Conservation (phyloP, 1,140 invertebrate species). For the Heliconius melpomene region DNA sequence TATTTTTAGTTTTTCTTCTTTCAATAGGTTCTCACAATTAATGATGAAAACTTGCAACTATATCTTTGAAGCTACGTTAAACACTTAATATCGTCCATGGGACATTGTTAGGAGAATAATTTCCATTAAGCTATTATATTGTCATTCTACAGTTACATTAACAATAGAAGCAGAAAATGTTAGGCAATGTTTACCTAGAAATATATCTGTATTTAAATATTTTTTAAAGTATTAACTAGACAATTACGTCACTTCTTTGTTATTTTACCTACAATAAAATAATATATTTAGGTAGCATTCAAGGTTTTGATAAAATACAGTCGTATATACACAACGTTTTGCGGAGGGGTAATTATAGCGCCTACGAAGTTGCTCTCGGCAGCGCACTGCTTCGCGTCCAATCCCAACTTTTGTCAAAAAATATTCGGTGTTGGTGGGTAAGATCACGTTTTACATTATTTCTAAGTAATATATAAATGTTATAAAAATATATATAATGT, state of each 20-base stretch:
- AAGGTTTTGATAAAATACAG: conserved; percentile 33
- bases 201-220: too few species aligned
- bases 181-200: too few species aligned
- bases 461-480: not conserved
- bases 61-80: too few species aligned
- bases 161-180: too few species aligned
- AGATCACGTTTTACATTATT: not conserved
- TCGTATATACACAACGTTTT: conserved; percentile 48
- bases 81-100: too few species aligned
- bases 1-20: too few species aligned
- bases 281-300: conserved; percentile 48
- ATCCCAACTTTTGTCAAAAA: conserved; percentile 41
- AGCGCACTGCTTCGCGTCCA: conserved; percentile 60
- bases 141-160: too few species aligned
- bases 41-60: too few species aligned
- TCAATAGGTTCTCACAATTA: too few species aligned
- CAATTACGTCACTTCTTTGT: not conserved
- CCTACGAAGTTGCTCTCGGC: conserved; percentile 56
- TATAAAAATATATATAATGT: not conserved
- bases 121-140: too few species aligned
- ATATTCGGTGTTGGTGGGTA: conserved; percentile 39
- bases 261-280: not conserved
- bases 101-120: too few species aligned
- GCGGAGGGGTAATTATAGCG: conserved; percentile 54
- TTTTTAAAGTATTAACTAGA: too few species aligned